Evolutionary conservation across 1,140 invertebrate species (phyloP).

Genomic region (Cepaea nemoralis): DNA sequence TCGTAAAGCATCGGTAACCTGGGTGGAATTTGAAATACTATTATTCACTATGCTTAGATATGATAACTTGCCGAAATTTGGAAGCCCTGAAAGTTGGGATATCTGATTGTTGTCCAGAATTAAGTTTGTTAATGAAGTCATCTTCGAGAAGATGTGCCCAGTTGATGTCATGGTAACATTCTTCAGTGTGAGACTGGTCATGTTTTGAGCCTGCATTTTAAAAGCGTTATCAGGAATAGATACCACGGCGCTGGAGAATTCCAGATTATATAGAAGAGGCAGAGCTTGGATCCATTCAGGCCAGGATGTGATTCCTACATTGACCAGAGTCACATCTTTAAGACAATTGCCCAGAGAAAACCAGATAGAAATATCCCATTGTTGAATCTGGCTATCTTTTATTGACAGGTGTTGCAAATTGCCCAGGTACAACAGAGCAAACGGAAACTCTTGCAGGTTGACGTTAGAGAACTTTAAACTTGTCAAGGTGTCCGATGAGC

Average conservation of each 20-base stretch:
- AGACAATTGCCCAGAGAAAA: background rate
- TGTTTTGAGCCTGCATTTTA: background rate
- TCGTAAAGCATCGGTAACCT: background rate
- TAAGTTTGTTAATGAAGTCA: background rate
- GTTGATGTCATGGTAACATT: background rate
- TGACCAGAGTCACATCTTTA: background rate
- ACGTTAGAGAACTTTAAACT: background rate
- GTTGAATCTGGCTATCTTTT: background rate
- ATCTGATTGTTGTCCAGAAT: background rate
- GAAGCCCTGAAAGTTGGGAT: background rate
- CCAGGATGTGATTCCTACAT: background rate
- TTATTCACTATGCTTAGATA: background rate
- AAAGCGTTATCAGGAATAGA: background rate
- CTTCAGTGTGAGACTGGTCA: background rate
- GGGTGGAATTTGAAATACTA: background rate
- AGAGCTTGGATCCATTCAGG: background rate
- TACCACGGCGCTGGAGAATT: background rate
- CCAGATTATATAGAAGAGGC: background rate
- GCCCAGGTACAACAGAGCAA: background rate
- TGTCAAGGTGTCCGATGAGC: background rate
- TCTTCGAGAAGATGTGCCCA: background rate
- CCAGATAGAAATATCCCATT: background rate
- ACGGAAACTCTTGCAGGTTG: background rate
- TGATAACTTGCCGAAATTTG: background rate
- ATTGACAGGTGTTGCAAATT: background rate